Conservation (phyloP, 1,140 invertebrate species). For the Copidosoma floridanum region DNA sequence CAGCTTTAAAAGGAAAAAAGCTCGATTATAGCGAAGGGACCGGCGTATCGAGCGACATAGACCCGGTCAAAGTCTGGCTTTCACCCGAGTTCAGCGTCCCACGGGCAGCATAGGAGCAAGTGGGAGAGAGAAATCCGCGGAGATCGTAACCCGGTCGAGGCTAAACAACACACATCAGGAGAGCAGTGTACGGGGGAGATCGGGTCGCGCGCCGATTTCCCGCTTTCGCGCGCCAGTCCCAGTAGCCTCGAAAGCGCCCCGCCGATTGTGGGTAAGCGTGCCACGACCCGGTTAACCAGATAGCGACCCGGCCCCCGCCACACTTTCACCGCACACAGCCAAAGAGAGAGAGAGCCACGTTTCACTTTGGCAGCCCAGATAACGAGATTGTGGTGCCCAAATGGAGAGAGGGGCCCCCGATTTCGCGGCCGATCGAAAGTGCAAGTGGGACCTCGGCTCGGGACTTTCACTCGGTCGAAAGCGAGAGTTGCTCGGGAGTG, state of each 20-base stretch:
- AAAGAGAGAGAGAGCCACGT: too few species aligned
- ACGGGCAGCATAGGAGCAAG: too few species aligned
- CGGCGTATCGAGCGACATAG: too few species aligned
- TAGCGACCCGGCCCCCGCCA: conserved; percentile 6
- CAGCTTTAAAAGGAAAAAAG: too few species aligned
- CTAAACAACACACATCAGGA: too few species aligned
- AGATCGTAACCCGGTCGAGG: too few species aligned
- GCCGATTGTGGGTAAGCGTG: conserved; percentile 36
- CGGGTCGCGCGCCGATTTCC: conserved; percentile 6
- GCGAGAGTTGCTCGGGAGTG: too few species aligned
- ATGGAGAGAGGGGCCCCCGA: conserved; percentile 26
- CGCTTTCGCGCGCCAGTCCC: conserved; percentile 14
- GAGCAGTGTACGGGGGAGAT: conserved; percentile 17
- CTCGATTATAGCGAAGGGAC: too few species aligned
- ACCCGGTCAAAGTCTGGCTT: too few species aligned
- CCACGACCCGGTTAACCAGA: conserved; percentile 30
- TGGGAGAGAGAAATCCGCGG: too few species aligned
- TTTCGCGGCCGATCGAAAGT: conserved; percentile 43
- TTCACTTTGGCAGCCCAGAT: conserved; percentile 31
- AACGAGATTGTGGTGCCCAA: conserved; percentile 41
- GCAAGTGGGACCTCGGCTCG: conserved; percentile 38
- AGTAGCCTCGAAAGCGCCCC: conserved; percentile 18
- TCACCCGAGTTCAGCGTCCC: too few species aligned
- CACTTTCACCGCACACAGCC: conserved; percentile 41
- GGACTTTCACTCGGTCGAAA: conserved; percentile 9